Base-by-base conservation (phyloP, 2,113 vertebrate species). In the Recurvirostra avosetta region DNA sequence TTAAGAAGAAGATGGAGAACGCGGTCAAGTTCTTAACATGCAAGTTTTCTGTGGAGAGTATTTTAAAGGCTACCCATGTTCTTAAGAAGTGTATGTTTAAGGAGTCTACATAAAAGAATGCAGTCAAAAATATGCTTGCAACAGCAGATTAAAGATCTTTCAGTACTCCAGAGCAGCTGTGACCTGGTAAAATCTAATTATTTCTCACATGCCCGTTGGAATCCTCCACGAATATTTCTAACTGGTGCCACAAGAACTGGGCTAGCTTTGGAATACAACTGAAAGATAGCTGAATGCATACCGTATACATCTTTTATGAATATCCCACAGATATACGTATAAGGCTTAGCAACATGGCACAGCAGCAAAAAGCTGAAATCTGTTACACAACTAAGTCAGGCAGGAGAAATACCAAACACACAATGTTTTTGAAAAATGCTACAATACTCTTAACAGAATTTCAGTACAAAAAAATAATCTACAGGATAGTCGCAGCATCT, bases 101-200 rank as follows among this genome's bases (percentile, higher is more conserved):
- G 5, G 50, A 94, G 78, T 90, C 92, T 86, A 95, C 92, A 94
- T 94, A 73, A 75, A 97, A 97, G 53, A 96, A 66, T 56, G 73
- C 45, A 94, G 94, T 77, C 43, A 50, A 97, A 96, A 92, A 96
- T 88, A n/a, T 91, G 91, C 96, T 97, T 96, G 89, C 96, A 87
- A 91, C 56, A 94, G 85, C 71, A 92, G 75, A 96, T 96, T 93
- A 17, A 96, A 89, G 91, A 92, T 56, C 84, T 96, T 97, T 98
- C 86, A 92, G 91, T 96, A 96, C 96, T 95, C 86, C 84, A 96
- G 93, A 93, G 92, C 94, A 96, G 96, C 92, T 97, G 93, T 96
- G 92, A 98, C 97, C 88, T 89, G 96, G 73, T 95, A 97, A 98
- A 98, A 98, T 96, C 92, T 96, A 98, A 98, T 98, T 97, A 97